These are phyloP conservation scores for Oryzias woworae DNA, from an alignment of 2,113 vertebrate genomes.

Conservation along the genomic window DNA sequence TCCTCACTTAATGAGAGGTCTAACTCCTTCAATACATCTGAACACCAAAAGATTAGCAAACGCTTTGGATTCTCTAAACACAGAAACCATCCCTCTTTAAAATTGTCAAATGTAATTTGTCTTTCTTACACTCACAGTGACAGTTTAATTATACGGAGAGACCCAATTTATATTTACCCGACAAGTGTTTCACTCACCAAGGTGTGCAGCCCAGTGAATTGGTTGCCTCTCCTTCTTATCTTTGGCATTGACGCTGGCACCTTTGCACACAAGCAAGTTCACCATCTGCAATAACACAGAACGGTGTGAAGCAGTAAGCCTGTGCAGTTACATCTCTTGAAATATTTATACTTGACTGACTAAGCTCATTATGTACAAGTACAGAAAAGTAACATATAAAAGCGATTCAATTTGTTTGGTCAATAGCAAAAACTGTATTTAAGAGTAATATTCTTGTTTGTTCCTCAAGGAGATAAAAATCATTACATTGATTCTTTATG, in stretches of 20 bases:
- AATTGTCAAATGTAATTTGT: neutral
- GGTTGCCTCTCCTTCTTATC: slow-evolving; percentile 93
- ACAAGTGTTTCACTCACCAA: slow-evolving; percentile 75
- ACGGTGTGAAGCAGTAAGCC: neutral
- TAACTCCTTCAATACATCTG: neutral
- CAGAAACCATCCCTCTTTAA: neutral
- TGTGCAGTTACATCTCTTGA: neutral
- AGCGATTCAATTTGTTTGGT: no score
- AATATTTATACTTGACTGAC: neutral
- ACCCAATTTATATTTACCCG: neutral
- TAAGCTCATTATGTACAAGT: neutral
- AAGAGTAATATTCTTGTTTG: neutral
- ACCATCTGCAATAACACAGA: slow-evolving; percentile 81
- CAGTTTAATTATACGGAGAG: neutral
- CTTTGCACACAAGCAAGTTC: slow-evolving; percentile 88
- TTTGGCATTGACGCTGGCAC: slow-evolving; percentile 84
- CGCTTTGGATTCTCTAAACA: neutral
- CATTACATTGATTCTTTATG: neutral
- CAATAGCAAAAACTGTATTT: neutral
- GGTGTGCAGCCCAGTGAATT: slow-evolving; percentile 92
- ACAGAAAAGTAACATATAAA: neutral
- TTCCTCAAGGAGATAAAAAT: neutral
- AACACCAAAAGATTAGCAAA: no score
- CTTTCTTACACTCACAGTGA: neutral
- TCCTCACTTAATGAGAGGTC: neutral